Base-by-base conservation (phyloP, 2,797 vertebrate species). In the Lutra lutra region DNA sequence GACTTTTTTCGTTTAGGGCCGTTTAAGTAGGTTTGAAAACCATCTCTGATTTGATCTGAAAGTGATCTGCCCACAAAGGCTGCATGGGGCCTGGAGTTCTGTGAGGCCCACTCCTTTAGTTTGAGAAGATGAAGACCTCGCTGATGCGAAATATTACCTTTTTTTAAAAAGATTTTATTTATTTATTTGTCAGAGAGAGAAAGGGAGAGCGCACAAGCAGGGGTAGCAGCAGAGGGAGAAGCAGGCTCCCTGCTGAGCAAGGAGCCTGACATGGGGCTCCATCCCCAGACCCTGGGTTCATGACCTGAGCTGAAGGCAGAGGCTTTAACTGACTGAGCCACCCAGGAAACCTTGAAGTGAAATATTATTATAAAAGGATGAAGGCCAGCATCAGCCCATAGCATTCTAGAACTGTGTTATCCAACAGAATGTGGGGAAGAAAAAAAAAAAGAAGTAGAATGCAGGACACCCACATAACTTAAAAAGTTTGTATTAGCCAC, bases 11-110 rank as follows among this genome's bases (percentile, higher is more conserved):
- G 27, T 83, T 87, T 27, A 64, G 60, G 15, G 48, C 27, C 13
- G 12, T 70, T 89, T 85, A 82, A 83, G 68, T 95, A 54, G 32
- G 21, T 86, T 94, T 89, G 32, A 43, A 95, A 88, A 90, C 3
- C 15, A 56, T 88, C 35, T 91, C 92, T 40, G 5, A 79, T 62
- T 93, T 86, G 32, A 27, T 78, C 90, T 66, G 85, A 62, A 90
- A 64, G 46, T 62, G 35, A 40, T 7, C 29, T 89, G 54, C 5
- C 27, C 17, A 40, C 29, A 14, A 38, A 62, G 64, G 0, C 38
- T 68, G 66, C 7, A 7, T 14, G n/a, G 18, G 12, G 6, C 14
- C 32, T 83, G 66, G 60, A 73, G 43, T 56, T 78, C 73, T 54
- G 6, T 13, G 29, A 56, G 32, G 18, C 38, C 25, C 32, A 48